Conservation (phyloP, 35 echinoderm and acorn worm genomes). For the Stichopus chloronotus region DNA sequence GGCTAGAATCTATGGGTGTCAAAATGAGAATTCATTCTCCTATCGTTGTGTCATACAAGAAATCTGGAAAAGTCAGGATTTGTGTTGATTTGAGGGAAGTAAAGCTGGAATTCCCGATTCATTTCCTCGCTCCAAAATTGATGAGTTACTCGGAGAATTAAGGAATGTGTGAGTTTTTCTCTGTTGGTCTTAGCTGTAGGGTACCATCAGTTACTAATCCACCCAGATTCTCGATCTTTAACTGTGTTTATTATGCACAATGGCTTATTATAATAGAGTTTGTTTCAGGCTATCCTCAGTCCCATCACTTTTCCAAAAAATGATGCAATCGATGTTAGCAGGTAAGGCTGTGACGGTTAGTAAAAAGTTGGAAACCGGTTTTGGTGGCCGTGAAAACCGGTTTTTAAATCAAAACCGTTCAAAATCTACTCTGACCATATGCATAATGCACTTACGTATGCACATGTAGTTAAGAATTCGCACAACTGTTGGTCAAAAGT, state of each 20-base stretch:
- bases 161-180: conserved; percentile 48
- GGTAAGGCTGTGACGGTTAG: no score
- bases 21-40: neutral
- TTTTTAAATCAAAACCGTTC: no score
- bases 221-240: conserved; percentile 49
- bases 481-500: no score
- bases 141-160: conserved; percentile 62
- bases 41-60: conserved; percentile 44
- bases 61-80: conserved; percentile 46
- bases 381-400: no score
- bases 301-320: conserved; percentile 64
- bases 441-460: no score
- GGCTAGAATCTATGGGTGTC: neutral
- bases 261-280: conserved; percentile 59
- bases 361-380: no score
- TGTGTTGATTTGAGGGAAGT: conserved; percentile 80
- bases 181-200: conserved; percentile 54
- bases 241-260: conserved; percentile 71
- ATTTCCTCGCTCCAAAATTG: conserved; percentile 63
- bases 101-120: conserved; percentile 62
- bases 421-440: no score
- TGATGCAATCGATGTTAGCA: conserved; percentile 62
- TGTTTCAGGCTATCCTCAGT: conserved; percentile 73
- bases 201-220: conserved; percentile 64
- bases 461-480: no score